phyloP scores from a whole-genome alignment of 2,797 vertebrate genomes.

The Harpia harpyja region DNA sequence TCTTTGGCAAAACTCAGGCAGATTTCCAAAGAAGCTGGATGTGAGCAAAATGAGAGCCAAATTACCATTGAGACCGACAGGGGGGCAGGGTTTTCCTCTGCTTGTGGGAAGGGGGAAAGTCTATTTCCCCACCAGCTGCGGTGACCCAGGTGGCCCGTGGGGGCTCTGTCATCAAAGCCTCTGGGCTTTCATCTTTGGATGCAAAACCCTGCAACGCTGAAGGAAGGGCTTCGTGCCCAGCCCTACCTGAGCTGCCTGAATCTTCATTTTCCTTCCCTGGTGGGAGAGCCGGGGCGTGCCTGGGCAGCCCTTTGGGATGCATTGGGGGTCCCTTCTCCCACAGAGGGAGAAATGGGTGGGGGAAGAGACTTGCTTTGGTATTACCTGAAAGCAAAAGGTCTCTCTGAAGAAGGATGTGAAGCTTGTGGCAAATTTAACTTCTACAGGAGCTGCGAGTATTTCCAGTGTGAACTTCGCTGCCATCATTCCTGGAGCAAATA shows the following conservation, averaged over 20 bases:
- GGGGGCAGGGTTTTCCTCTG: not conserved
- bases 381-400: not conserved
- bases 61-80: accelerated
- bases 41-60: not conserved
- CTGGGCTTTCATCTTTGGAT: not conserved
- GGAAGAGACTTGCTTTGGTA: not conserved
- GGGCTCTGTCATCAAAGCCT: not conserved
- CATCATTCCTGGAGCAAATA: not conserved
- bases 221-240: not conserved
- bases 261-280: not conserved
- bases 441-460: not conserved
- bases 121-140: not conserved
- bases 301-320: not conserved
- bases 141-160: not conserved
- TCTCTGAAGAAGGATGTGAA: not conserved
- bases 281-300: too few relatives aligned
- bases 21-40: not conserved
- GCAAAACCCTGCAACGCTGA: not conserved
- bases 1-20: not conserved
- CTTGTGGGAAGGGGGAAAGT: not conserved
- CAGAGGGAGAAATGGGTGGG: not conserved
- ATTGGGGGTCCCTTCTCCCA: not conserved
- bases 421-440: not conserved
- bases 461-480: not conserved
- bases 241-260: not conserved